phyloP scores from a whole-genome alignment of 2,113 vertebrate genomes.

The Oreamnos americanus region DNA sequence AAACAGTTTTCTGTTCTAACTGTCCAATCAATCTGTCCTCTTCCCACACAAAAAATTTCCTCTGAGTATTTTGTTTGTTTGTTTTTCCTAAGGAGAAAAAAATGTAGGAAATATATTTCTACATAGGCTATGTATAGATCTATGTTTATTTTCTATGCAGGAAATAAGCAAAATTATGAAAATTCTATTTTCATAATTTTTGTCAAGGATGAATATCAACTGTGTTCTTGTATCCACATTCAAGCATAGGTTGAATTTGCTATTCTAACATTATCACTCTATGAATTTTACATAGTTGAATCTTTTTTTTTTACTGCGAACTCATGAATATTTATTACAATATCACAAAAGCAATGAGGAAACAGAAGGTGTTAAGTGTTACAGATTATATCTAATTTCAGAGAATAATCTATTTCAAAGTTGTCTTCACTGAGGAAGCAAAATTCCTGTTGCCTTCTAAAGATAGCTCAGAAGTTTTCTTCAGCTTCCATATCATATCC shows the following conservation, averaged over 20 bases:
- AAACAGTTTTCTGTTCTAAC: not conserved
- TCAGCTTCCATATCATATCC: not conserved
- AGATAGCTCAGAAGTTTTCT: not conserved
- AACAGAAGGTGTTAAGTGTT: not conserved
- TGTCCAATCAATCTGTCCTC: not conserved
- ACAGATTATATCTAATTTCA: not conserved
- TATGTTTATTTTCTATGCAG: not conserved
- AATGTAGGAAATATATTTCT: not conserved
- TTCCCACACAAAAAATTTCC: not conserved
- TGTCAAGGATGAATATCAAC: not conserved
- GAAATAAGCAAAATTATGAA: not conserved
- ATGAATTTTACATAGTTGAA: not conserved
- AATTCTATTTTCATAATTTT: not conserved
- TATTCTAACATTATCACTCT: not conserved
- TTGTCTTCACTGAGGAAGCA: not conserved
- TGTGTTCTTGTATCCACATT: not conserved
- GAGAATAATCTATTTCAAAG: not conserved
- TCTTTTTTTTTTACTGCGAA: not conserved
- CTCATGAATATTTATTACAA: not conserved
- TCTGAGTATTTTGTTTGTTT: not conserved
- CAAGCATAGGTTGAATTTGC: not conserved
- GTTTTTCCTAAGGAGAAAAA: not conserved
- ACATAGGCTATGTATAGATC: not conserved
- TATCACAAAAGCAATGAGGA: not conserved
- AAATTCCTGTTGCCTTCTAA: not conserved